Base-by-base conservation (phyloP, 2,797 vertebrate genomes). In the Pipistrellus pygmaeus region DNA sequence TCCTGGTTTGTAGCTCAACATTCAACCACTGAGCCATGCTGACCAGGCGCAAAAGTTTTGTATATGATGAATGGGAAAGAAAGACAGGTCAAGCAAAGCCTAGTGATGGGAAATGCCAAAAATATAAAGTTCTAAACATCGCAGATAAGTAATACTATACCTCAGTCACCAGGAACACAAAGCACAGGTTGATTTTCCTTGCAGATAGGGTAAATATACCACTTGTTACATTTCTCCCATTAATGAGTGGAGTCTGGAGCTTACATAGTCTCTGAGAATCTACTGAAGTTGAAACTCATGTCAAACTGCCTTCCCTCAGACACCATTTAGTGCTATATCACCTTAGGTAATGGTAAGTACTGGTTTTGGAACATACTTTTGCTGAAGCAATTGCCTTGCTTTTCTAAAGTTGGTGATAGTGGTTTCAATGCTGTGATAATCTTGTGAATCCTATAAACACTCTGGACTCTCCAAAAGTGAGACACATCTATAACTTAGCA, bases 401-500 rank as follows among this genome's bases (percentile, higher is more conserved):
- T 85, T 66, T 78, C 57, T 73, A 89, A 85, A 41, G 51, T 85
- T 41, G 69, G 48, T 69, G 25, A 44, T 30, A 30, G n/a, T 78
- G 38, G 25, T 66, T 92, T 92, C 20, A 84, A 48, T 27, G 35
- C n/a, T 84, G 57, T 85, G 48, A 85, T 21, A 85, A 78, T 66
- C 44, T 78, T 27, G 0, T 77, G 38, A 41, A 9, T 46, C n/a
- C n/a, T 85, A n/a, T 64, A 80, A 27, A n/a, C 5, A 6, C 12
- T 84, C 27, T 78, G 72, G 6, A 44, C 7, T 77, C 5, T 55
- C 6, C 41, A 30, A 88, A 48, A 83, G 51, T 62, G 53, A 91
- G 32, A 21, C 18, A 38, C 6, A 55, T 88, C 11, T 77, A 53
- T 77, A 95, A 72, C 41, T 15, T 92, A 27, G 23, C 4, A 46